phyloP scores from a whole-genome alignment of 1,140 invertebrate species.

The Trichoplusia ni region DNA sequence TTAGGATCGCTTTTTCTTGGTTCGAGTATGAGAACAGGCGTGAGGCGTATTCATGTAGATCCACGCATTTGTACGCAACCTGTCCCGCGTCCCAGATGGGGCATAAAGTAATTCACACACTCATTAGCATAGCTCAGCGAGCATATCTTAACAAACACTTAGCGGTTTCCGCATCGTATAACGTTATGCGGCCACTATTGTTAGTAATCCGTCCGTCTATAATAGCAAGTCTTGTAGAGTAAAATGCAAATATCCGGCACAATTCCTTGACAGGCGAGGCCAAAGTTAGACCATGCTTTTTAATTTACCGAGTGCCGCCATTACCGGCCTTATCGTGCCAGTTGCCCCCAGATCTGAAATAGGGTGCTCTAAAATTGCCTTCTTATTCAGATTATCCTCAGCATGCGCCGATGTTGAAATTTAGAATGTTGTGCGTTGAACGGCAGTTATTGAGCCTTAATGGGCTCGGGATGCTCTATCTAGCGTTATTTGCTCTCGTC shows the following conservation, averaged over 20 bases:
- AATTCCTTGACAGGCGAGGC: constrained; percentile 43
- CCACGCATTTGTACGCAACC: neutral
- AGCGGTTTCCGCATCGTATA: constrained; percentile 11
- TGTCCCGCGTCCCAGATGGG: neutral
- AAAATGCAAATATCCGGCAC: constrained; percentile 52
- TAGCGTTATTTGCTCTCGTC: constrained; percentile 39
- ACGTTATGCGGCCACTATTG: constrained; percentile 2
- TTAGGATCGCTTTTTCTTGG: too few relatives aligned
- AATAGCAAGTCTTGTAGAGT: constrained; percentile 33
- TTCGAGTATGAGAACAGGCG: too few relatives aligned
- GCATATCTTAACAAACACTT: constrained; percentile 17
- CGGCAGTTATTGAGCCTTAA: constrained; percentile 40
- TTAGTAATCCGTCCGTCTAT: neutral
- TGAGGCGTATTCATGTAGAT: neutral
- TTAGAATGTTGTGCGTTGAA: constrained; percentile 37
- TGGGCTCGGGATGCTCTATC: constrained; percentile 36
- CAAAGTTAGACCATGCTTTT: constrained; percentile 52
- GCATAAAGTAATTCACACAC: constrained; percentile 20
- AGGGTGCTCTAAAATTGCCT: constrained; percentile 51
- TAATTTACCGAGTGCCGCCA: constrained; percentile 62
- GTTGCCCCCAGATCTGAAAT: constrained; percentile 53
- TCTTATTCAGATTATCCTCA: constrained; percentile 51
- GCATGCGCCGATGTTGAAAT: constrained; percentile 36
- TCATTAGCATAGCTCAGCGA: constrained; percentile 16
- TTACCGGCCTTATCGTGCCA: constrained; percentile 50